These are phyloP conservation scores for Montipora efflorescens DNA, from an alignment of 64 coral and sea anemone species.

Conservation along the genomic window DNA sequence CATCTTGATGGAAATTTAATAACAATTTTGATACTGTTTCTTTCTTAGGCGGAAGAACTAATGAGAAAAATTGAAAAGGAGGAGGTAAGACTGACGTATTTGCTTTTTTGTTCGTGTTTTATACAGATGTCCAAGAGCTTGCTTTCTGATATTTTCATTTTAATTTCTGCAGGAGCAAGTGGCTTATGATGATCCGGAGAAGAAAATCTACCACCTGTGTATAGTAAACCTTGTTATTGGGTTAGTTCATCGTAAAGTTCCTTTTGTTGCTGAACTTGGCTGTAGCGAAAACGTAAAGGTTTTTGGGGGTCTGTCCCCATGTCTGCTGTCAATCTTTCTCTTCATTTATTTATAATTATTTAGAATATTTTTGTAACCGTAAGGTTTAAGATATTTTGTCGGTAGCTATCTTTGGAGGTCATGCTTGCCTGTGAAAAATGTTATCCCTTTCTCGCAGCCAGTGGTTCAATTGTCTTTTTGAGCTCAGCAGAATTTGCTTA, in stretches of 20 bases:
- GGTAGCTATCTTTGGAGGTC: too few relatives aligned
- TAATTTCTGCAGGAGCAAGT: slow-evolving; percentile 85
- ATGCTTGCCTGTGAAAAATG: too few relatives aligned
- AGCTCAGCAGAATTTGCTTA: too few relatives aligned
- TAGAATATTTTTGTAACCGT: too few relatives aligned
- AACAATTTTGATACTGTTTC: background rate
- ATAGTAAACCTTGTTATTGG: slow-evolving; percentile 96
- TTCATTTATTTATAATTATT: too few relatives aligned
- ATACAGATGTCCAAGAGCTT: background rate
- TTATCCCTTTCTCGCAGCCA: too few relatives aligned
- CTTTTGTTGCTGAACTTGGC: too few relatives aligned
- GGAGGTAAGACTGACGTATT: slow-evolving; percentile 52
- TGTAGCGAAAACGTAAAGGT: too few relatives aligned
- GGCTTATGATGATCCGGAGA: slow-evolving; percentile 98
- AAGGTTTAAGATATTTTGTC: too few relatives aligned
- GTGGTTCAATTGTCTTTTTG: too few relatives aligned
- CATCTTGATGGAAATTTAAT: background rate
- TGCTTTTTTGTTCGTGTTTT: background rate
- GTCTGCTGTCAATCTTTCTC: too few relatives aligned
- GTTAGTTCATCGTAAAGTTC: slow-evolving; percentile 46
- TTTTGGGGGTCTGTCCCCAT: too few relatives aligned
- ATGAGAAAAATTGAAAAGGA: slow-evolving; percentile 99
- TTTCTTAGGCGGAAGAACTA: slow-evolving; percentile 91
- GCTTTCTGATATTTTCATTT: background rate
- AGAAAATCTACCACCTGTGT: slow-evolving; percentile 96